These are phyloP conservation scores for Petrophora chlorosata DNA, from an alignment of 2,888 invertebrate genomes.

Conservation along the genomic window DNA sequence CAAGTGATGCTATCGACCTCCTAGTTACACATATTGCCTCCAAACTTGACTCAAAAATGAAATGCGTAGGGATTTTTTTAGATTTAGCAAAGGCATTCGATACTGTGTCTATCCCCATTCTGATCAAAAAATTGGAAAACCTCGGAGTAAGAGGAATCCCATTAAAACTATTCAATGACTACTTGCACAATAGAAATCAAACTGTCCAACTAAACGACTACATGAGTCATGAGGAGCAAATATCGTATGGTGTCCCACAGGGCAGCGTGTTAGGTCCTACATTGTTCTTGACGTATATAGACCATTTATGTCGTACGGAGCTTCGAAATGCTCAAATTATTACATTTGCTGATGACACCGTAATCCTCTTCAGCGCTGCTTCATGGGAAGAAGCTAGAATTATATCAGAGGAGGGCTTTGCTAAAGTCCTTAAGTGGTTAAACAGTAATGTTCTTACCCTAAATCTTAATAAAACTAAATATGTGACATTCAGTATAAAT, in stretches of 20 bases:
- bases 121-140: neutral
- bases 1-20: neutral
- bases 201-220: neutral
- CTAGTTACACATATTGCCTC: neutral
- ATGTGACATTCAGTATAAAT: no score
- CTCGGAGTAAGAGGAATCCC: neutral
- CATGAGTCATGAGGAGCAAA: neutral
- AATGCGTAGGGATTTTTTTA: no score
- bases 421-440: no score
- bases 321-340: neutral
- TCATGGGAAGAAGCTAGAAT: no score
- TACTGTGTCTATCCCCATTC: no score
- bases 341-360: neutral
- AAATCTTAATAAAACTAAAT: no score
- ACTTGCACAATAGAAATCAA: neutral
- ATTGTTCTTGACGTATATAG: neutral
- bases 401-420: no score
- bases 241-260: neutral
- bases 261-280: neutral
- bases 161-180: neutral
- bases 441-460: no score
- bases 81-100: no score
- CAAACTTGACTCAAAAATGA: neutral
- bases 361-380: no score
- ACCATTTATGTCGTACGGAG: neutral